phyloP scores from a whole-genome alignment of 2,797 vertebrate species.

The Hipposideros larvatus region DNA sequence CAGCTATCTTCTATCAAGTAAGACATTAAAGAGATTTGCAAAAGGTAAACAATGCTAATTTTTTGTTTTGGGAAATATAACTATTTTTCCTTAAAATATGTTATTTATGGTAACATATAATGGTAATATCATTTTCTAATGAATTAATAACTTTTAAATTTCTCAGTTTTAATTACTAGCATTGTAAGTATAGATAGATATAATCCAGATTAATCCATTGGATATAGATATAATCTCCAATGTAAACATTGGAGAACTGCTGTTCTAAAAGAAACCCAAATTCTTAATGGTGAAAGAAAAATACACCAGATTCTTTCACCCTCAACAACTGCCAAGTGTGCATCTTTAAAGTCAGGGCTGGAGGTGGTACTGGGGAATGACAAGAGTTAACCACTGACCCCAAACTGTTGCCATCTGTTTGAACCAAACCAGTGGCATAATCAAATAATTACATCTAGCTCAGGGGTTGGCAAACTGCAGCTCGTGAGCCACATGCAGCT shows the following conservation, averaged over 20 bases:
- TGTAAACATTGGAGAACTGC: conserved; percentile 1
- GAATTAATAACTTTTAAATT: conserved; percentile 33
- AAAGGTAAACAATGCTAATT: neutral
- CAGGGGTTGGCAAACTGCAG: no score
- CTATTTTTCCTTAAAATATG: neutral
- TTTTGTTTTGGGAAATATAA: neutral
- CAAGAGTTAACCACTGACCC: neutral
- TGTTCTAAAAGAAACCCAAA: neutral
- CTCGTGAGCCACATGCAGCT: no score
- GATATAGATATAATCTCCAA: no score
- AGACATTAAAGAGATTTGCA: neutral
- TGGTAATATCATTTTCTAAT: neutral
- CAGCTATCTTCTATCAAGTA: neutral
- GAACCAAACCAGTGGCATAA: neutral
- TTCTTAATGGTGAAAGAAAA: conserved; percentile 3
- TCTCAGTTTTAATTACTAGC: neutral
- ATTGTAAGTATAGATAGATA: neutral
- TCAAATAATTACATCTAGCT: neutral
- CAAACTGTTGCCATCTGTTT: neutral
- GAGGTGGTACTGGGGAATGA: neutral
- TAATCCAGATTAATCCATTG: neutral
- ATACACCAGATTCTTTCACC: neutral
- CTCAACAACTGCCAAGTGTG: neutral
- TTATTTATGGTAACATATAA: neutral
- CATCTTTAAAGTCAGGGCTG: neutral